phyloP scores from a whole-genome alignment of 2,888 invertebrate genomes.

The Brassicogethes aeneus region DNA sequence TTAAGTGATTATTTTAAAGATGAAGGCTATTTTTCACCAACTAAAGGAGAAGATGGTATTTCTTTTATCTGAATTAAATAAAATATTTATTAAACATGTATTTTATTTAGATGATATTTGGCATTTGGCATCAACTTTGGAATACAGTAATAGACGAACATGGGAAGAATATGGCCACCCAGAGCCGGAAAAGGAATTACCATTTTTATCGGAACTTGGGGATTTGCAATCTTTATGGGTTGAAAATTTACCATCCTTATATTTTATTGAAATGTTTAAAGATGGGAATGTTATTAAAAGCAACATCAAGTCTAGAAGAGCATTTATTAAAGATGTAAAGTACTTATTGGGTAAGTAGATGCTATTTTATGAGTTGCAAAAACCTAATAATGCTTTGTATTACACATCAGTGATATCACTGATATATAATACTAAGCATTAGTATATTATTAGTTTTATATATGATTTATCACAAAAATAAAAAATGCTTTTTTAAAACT shows the following conservation, averaged over 20 bases:
- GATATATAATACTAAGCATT: too few species aligned
- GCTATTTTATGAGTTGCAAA: too few species aligned
- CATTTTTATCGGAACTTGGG: slow-evolving; percentile 34
- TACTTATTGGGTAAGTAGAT: slow-evolving; percentile 26
- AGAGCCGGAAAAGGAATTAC: slow-evolving; percentile 32
- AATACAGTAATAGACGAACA: slow-evolving; percentile 25
- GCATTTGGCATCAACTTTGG: slow-evolving; percentile 27
- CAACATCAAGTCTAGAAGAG: slow-evolving; percentile 20
- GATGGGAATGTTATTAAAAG: slow-evolving; percentile 18
- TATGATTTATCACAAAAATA: too few species aligned
- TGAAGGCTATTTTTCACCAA: slow-evolving; percentile 22
- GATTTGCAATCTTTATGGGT: slow-evolving; percentile 29
- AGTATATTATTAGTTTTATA: too few species aligned
- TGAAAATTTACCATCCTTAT: slow-evolving; percentile 29
- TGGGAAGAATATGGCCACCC: slow-evolving; percentile 36
- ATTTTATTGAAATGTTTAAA: slow-evolving; percentile 19
- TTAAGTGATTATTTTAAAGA: slow-evolving; percentile 15
- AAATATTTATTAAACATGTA: not conserved
- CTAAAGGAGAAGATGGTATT: slow-evolving; percentile 11
- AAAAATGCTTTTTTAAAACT: too few species aligned
- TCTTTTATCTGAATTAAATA: too few species aligned
- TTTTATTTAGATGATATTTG: slow-evolving; percentile 22
- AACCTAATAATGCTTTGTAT: not conserved
- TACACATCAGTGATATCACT: not conserved
- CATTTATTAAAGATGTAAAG: slow-evolving; percentile 32